A percentile compares a stretch with the other conserved stretches of the same genome.
Evolutionary conservation across 30 jellyfish, hydroid and myxozoan genomes (phyloP).

Genomic region (Haliclystus octoradiatus): DNA sequence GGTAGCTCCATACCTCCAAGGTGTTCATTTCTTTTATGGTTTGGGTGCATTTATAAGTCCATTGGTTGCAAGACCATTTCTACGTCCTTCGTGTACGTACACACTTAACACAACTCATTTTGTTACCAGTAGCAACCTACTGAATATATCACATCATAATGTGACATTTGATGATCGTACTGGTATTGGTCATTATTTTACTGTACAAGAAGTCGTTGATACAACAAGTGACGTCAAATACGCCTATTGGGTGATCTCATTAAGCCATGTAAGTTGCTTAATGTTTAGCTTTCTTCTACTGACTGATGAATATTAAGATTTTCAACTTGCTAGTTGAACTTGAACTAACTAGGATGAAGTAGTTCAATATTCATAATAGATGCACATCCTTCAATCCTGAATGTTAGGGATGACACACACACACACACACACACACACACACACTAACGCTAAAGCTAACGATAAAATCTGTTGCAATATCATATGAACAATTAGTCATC

Average conservation of each 20-base stretch:
- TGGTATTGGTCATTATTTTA: constrained; percentile 51
- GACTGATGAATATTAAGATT: no score
- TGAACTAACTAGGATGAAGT: no score
- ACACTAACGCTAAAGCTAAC: no score
- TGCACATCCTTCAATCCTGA: no score
- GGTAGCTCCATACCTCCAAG: constrained; percentile 95
- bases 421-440: no score
- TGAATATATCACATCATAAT: constrained; percentile 3
- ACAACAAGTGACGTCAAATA: constrained; percentile 60
- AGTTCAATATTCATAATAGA: no score
- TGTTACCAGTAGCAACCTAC: neutral
- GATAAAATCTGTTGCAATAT: no score
- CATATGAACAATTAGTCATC: no score
- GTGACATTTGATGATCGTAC: constrained; percentile 51
- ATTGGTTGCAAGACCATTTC: constrained; percentile 83
- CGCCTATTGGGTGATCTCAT: constrained; percentile 88
- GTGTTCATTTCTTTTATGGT: constrained; percentile 94
- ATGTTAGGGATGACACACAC: no score
- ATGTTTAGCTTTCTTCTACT: no score
- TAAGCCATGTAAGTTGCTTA: constrained; percentile 87
- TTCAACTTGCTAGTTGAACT: no score
- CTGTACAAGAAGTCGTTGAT: constrained; percentile 44
- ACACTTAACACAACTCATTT: constrained; percentile 59
- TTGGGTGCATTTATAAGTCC: constrained; percentile 92
- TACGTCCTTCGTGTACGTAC: constrained; percentile 73